Evolutionary conservation across 2,888 invertebrate genomes (phyloP), one percentile per base, ranked within the genome.

Genomic region (Parnassius glacialis): DNA sequence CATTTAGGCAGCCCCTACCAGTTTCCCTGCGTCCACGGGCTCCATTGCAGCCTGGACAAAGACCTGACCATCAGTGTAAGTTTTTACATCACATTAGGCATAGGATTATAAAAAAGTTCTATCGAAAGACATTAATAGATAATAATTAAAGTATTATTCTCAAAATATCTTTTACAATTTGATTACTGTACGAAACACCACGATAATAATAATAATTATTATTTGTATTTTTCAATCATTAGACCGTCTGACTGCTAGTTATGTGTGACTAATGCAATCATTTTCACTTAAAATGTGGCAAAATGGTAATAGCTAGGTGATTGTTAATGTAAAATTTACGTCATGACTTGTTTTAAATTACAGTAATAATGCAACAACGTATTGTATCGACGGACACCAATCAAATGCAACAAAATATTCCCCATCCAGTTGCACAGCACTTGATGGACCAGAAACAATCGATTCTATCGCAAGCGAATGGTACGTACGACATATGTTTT

Each of bases 1-100:
- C 94, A 43, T 95, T 95, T 83, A 92, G 95, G 10, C 95, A 95
- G 71, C 95, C 95, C 10, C 83, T 95, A 71, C 95, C 95, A 1
- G 89, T 90, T 20, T 80, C 80, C 9, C 67, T 85, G 68, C 78
- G 90, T 0, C 80, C 89, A 13, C 79, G 89, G 0, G 80, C 78
- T 2, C 85, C 87, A 1, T 68, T 81, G 51, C 82, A 75, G 58
- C 79, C 79, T 9, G 76, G 73, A 5, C 78, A 76, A 63, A 66
- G 79, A 34, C 76, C 76, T 1, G 70, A 79, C 51, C 83, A 81
- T 55, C 69, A 70, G 51, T 59, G 63, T 63, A 42, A 59, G 63
- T 56, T 20, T 51, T 43, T 44, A 25, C n/a, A 43, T 16, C n/a
- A 12, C 25, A 3, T 52, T 10, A 34, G 12, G 12, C 11, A 10